These are phyloP conservation scores for Platyrinchus mystaceus DNA, from an alignment of 2,797 vertebrate species.

Conservation along the genomic window DNA sequence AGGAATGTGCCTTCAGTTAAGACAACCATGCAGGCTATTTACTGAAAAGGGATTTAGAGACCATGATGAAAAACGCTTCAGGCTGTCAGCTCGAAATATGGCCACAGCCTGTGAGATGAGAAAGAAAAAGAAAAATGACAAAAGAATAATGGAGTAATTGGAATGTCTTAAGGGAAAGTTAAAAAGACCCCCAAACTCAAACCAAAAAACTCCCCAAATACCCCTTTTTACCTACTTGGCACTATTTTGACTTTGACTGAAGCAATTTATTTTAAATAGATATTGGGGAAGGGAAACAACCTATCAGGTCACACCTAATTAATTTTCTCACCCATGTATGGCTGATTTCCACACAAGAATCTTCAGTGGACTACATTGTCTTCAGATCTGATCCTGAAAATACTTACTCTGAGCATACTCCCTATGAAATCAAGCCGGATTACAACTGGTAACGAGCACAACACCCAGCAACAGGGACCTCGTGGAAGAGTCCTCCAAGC, in stretches of 20 bases:
- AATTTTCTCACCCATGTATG: slow-evolving; percentile 7
- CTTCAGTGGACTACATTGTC: slow-evolving; percentile 17
- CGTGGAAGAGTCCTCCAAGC: background rate
- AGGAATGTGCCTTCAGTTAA: slow-evolving; percentile 55
- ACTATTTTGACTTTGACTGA: background rate
- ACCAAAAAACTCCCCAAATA: background rate
- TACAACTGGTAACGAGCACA: background rate
- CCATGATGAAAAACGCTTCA: background rate
- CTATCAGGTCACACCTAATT: background rate
- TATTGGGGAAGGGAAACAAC: background rate
- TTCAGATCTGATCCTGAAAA: slow-evolving; percentile 32
- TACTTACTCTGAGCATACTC: background rate
- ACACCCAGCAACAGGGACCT: background rate
- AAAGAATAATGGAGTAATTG: slow-evolving; percentile 63
- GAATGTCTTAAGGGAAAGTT: slow-evolving; percentile 42
- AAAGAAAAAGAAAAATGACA: slow-evolving; percentile 38
- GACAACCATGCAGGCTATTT: slow-evolving; percentile 65
- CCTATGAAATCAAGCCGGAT: background rate
- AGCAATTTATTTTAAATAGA: background rate
- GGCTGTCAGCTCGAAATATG: slow-evolving; percentile 55
- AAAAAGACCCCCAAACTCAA: background rate
- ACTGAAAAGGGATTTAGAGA: slow-evolving; percentile 65
- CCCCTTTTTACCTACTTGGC: background rate
- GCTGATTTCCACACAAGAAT: slow-evolving; percentile 28
- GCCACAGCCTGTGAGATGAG: slow-evolving; percentile 43